A percentile compares a stretch with the other conserved stretches of the same genome.
Evolutionary conservation across 2,113 vertebrate species (phyloP).

Genomic region (Centrocercus urophasianus): DNA sequence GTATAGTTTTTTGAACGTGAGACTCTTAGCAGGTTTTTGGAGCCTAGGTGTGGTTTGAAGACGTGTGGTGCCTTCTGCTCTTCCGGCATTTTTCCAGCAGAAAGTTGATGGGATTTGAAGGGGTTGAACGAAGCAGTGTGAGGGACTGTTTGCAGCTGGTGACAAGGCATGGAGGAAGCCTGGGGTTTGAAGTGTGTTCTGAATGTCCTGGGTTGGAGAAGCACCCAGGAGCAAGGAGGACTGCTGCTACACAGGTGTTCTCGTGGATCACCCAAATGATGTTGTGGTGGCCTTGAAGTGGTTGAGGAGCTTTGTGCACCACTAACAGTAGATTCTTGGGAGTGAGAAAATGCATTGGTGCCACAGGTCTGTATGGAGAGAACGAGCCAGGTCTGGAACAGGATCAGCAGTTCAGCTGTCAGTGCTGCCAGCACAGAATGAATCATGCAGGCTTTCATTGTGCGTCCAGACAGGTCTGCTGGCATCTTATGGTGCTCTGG

Average conservation of each 20-base stretch:
- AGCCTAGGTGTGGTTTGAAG: background rate
- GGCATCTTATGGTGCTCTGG: accelerated
- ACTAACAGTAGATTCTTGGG: background rate
- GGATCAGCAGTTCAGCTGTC: slow-evolving; percentile 3
- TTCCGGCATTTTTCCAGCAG: background rate
- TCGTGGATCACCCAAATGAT: background rate
- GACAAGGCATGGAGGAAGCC: background rate
- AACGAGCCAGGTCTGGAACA: background rate
- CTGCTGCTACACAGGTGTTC: background rate
- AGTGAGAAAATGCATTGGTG: background rate
- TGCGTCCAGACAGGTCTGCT: background rate
- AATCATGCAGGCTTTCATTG: background rate
- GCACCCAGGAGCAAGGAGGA: background rate
- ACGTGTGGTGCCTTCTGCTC: background rate
- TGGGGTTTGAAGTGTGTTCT: background rate
- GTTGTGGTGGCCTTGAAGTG: background rate
- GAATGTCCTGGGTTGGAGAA: background rate
- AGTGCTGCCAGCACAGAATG: background rate
- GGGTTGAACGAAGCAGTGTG: background rate
- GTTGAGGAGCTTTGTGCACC: background rate
- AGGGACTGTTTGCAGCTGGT: background rate
- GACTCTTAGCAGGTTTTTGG: background rate
- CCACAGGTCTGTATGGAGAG: background rate
- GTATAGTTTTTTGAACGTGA: background rate
- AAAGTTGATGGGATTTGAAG: background rate